Base-by-base conservation (phyloP, 2,113 vertebrate genomes). In the Hippopotamus amphibius region DNA sequence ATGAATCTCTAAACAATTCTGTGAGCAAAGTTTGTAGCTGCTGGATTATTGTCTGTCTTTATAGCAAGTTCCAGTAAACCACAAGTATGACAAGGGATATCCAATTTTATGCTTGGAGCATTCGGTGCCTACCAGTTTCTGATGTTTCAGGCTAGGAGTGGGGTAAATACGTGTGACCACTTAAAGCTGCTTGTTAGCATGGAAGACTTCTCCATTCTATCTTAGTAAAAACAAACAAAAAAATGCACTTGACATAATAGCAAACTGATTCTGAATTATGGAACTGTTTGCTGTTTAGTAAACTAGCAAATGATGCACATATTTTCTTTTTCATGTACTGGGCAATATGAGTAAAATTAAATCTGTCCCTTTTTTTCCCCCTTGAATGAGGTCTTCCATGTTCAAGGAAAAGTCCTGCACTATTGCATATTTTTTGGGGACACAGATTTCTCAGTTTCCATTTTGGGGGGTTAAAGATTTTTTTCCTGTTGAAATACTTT, bases 391-490 rank as follows among this genome's bases (percentile, higher is more conserved):
- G 98, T 99, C 99, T 99, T 99, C 99, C 99, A 98, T 99, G 98
- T 99, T 98, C 97, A 55, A 97, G 98, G 99, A 98, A 99, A 99
- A 99, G 99, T 98, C 98, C 99, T 99, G 99, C 99, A 99, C 99
- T 99, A 98, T 99, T 98, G 99, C 97, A 97, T 99, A 98, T 86
- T n/a, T 98, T 99, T 97, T 98, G 97, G 88, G 99, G 98, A 99
- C 98, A 98, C 98, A 98, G 98, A 59, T 98, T 98, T 98, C 96
- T 98, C 95, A 95, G 90, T 98, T 98, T 97, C 93, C 96, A 37
- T 98, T 98, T 95, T 81, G 85, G 86, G 77, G 79, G 84, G 95
- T 97, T 97, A 93, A 91, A 57, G 63, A 88, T 95, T 96, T 98
- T 90, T 98, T 90, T 57, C 28, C 93, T 97, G 81, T 90, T 97